phyloP scores from a whole-genome alignment of 1,140 invertebrate genomes.

The Drosophila pruinosa region DNA sequence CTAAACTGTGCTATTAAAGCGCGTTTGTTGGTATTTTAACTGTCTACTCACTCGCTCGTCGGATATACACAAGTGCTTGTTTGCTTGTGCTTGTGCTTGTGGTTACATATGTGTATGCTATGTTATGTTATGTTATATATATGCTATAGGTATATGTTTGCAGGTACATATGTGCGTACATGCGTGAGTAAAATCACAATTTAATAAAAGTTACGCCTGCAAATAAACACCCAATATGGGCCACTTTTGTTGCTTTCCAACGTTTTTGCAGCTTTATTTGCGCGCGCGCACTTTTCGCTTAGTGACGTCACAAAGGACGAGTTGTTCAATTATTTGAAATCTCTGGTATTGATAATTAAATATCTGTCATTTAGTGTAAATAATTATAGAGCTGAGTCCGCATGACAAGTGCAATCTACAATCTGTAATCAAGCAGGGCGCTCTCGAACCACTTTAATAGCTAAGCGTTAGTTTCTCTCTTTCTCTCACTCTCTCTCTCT shows the following conservation, averaged over 20 bases:
- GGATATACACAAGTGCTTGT: constrained; percentile 36
- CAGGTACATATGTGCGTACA: constrained; percentile 16
- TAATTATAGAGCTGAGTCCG: constrained; percentile 14
- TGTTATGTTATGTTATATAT: too few relatives aligned
- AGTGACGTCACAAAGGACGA: neutral
- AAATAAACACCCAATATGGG: constrained; percentile 67
- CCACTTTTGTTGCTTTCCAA: constrained; percentile 24
- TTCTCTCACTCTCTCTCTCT: neutral
- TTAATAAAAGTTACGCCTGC: constrained; percentile 79
- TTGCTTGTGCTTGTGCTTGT: neutral
- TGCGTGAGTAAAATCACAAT: constrained; percentile 73
- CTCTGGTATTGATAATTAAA: constrained; percentile 5
- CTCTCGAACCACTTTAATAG: neutral
- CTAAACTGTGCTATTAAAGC: constrained; percentile 80
- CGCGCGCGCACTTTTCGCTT: constrained; percentile 33
- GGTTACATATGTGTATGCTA: neutral
- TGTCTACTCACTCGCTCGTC: constrained; percentile 51
- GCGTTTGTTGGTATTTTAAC: constrained; percentile 78
- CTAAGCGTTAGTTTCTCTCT: neutral
- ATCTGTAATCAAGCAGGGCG: constrained; percentile 15
- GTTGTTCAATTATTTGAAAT: neutral
- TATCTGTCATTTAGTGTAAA: constrained; percentile 12
- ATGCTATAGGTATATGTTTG: constrained; percentile 18
- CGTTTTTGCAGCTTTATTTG: constrained; percentile 27
- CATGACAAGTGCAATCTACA: constrained; percentile 1